A percentile compares a stretch with the other conserved stretches of the same genome.
phyloP scores from a whole-genome alignment of 2,888 invertebrate species.

The Incurvaria masculella region DNA sequence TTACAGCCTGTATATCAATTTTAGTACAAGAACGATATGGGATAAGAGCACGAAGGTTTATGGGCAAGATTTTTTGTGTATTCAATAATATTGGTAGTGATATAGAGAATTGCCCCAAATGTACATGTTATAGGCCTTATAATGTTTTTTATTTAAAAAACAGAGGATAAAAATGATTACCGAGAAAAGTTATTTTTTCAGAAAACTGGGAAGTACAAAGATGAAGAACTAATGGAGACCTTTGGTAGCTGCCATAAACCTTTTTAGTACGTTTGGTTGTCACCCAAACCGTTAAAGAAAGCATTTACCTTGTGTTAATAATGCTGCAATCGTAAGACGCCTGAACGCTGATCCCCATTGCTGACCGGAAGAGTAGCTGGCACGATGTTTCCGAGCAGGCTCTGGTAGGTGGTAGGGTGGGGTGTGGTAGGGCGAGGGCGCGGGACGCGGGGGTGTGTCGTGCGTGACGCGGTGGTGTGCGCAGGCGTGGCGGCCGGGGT shows the following conservation, averaged over 20 bases:
- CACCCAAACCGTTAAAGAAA: conserved; percentile 5
- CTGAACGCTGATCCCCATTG: conserved; percentile 8
- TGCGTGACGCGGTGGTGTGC: conserved; percentile 27
- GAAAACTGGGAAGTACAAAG: too few species aligned
- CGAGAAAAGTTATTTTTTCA: too few species aligned
- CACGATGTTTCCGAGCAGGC: neutral
- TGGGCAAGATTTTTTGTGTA: too few species aligned
- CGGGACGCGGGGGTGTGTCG: conserved; percentile 19
- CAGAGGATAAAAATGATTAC: too few species aligned
- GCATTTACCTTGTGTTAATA: conserved; percentile 1
- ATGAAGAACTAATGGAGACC: conserved; percentile 13
- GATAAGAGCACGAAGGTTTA: too few species aligned
- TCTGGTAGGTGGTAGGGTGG: conserved; percentile 8
- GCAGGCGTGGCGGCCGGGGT: conserved; percentile 46
- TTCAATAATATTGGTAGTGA: too few species aligned
- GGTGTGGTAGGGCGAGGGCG: conserved; percentile 15
- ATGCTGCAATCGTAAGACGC: conserved; percentile 3
- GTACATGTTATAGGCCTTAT: too few species aligned
- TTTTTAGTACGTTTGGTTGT: conserved; percentile 9
- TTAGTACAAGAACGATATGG: too few species aligned
- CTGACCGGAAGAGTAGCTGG: neutral
- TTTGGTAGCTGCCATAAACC: conserved; percentile 3
- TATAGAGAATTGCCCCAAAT: too few species aligned
- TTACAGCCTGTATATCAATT: too few species aligned
- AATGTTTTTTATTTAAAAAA: too few species aligned